phyloP scores from a whole-genome alignment of 2,113 vertebrate genomes.

The Sinocyclocheilus maitianheensis region DNA sequence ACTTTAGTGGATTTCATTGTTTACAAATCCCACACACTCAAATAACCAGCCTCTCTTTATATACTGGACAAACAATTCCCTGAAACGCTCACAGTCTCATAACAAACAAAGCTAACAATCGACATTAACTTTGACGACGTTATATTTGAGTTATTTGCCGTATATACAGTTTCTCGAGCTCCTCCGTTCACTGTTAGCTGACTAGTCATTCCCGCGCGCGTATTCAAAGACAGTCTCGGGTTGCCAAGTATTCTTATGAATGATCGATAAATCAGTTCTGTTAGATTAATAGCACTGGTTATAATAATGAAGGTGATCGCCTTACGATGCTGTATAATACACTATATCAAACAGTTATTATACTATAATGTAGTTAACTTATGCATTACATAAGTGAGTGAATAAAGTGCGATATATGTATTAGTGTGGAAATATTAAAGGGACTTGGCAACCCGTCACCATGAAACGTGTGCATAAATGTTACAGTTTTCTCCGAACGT shows the following conservation, averaged over 20 bases:
- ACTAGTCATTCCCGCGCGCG: slow-evolving; percentile 23
- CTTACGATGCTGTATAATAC: neutral
- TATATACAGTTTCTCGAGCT: neutral
- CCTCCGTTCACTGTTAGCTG: neutral
- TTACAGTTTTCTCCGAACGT: neutral
- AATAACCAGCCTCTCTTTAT: neutral
- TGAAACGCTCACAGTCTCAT: neutral
- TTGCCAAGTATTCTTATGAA: slow-evolving; percentile 34
- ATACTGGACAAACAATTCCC: too few relatives aligned
- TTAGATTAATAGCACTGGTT: neutral
- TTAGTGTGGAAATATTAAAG: too few relatives aligned
- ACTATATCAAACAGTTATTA: neutral
- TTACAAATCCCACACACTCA: neutral
- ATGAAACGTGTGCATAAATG: neutral
- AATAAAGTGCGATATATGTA: neutral
- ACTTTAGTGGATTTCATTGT: slow-evolving; percentile 61
- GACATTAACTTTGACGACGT: neutral
- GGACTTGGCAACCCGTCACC: slow-evolving; percentile 43
- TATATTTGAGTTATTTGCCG: neutral
- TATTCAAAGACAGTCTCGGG: neutral
- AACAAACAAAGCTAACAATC: neutral
- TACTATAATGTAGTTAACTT: neutral
- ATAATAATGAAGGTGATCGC: too few relatives aligned
- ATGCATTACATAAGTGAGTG: neutral
- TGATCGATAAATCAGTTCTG: too few relatives aligned